phyloP scores from a whole-genome alignment of 2,113 vertebrate genomes.

The Percopsis transmontana region DNA sequence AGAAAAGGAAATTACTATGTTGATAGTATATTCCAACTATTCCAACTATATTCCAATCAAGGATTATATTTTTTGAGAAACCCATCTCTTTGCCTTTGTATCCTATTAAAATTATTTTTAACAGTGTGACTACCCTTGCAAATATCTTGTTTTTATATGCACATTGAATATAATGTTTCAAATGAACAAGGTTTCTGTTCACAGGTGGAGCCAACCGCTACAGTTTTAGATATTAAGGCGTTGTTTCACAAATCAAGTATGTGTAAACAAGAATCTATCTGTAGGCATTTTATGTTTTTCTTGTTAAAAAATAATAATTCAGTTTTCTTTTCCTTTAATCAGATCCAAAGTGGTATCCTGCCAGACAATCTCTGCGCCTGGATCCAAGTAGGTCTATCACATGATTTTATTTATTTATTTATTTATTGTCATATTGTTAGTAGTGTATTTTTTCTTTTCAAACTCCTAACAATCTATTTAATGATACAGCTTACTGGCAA shows the following conservation, averaged over 20 bases:
- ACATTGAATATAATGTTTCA: background rate
- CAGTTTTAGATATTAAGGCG: constrained; percentile 88
- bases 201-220: constrained; percentile 91
- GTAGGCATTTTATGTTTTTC: background rate
- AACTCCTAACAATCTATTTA: too few relatives aligned
- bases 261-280: background rate
- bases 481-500: too few relatives aligned
- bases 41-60: background rate
- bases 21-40: background rate
- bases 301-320: background rate
- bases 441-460: too few relatives aligned
- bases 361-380: constrained; percentile 89
- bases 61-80: too few relatives aligned
- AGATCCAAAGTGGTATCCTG: constrained; percentile 93
- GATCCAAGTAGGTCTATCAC: constrained; percentile 85
- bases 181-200: constrained; percentile 14
- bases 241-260: constrained; percentile 88
- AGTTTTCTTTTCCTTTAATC: constrained; percentile 26
- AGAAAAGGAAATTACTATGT: background rate
- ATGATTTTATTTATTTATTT: background rate
- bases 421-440: background rate
- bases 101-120: background rate
- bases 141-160: constrained; percentile 1
- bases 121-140: background rate
- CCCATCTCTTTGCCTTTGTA: background rate